phyloP scores from a whole-genome alignment of 1,140 invertebrate genomes.

The Pogonomyrmex californicus region DNA sequence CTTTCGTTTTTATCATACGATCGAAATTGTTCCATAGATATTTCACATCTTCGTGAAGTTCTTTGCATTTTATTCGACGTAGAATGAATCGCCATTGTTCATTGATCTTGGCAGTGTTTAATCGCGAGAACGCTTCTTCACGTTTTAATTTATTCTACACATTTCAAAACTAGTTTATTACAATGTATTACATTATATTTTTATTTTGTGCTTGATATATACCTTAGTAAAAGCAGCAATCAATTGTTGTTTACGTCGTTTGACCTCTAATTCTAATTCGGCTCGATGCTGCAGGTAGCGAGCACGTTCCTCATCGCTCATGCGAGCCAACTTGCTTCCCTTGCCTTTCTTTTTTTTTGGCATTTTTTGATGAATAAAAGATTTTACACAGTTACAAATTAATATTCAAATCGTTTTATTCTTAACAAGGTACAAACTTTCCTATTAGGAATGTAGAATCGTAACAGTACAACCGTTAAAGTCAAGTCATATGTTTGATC shows the following conservation, averaged over 20 bases:
- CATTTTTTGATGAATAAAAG: conserved; percentile 57
- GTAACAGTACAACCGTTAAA: neutral
- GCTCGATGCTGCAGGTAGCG: conserved; percentile 93
- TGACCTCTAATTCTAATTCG: conserved; percentile 92
- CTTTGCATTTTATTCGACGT: conserved; percentile 91
- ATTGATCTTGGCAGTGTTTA: conserved; percentile 94
- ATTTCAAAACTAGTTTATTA: conserved; percentile 66
- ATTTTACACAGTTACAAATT: conserved; percentile 19
- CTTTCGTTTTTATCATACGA: conserved; percentile 89
- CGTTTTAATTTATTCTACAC: conserved; percentile 92
- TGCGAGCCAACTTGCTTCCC: conserved; percentile 88
- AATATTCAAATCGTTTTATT: conserved; percentile 39
- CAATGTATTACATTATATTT: conserved; percentile 8
- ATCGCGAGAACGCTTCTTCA: conserved; percentile 92
- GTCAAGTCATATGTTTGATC: conserved; percentile 42
- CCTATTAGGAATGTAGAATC: neutral
- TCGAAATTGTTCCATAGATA: conserved; percentile 89
- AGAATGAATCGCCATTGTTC: conserved; percentile 93
- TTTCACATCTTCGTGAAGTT: conserved; percentile 90
- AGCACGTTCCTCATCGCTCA: conserved; percentile 93
- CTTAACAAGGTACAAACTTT: conserved; percentile 39
- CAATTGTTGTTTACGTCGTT: conserved; percentile 92
- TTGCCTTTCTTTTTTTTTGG: conserved; percentile 64
- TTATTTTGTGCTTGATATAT: conserved; percentile 56
- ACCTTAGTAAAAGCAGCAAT: conserved; percentile 93